Evolutionary conservation across 1,140 invertebrate genomes (phyloP), one percentile per base, ranked within the genome.

Genomic region (Drosophila micromelanica): DNA sequence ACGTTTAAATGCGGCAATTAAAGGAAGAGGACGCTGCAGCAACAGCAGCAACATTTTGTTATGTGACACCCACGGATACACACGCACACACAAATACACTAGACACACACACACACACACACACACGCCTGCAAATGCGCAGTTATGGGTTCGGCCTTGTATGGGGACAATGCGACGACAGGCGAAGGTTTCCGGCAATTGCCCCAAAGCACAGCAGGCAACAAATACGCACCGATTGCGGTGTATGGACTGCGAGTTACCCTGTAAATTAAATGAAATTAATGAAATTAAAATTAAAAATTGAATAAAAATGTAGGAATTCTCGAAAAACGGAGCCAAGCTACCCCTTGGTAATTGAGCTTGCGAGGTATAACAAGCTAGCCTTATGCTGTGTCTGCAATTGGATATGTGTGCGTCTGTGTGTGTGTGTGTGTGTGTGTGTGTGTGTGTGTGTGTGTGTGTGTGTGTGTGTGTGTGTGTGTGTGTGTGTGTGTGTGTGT

Each of bases 1-100:
- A 74, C 65, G 71, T 52, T 72, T 54, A 60, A 70, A 65, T 62
- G 73, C 77, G 51, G 81, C 81, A 80, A 77, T 86, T 86, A 75
- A 81, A 80, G 81, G 56, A 73, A 85, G 20, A 27, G 17, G 56
- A 12, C 12, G 46, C 46, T 15, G 40, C 52, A 51, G 23, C 32
- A 27, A 35, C 65, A 63, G 5, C 54, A 65, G 63, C 52, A 76
- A 69, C 35, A 6, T 54, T 62, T 84, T 63, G n/a, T 52, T 20
- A 60, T 84, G 63, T 60, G 63, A 42, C 80, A 61, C 45, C 54
- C 60, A 42, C 32, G 42, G 60, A 64, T 35, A 63, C 13, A n/a
- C 48, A n/a, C 30, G 20, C 52, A 54, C 23, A 11, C 35, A 52
- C 2, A 51, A n/a, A 17, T 12, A 8, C 15, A 13, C 23, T 30